Conservation (phyloP, 2,113 vertebrate species). For the Athene noctua region DNA sequence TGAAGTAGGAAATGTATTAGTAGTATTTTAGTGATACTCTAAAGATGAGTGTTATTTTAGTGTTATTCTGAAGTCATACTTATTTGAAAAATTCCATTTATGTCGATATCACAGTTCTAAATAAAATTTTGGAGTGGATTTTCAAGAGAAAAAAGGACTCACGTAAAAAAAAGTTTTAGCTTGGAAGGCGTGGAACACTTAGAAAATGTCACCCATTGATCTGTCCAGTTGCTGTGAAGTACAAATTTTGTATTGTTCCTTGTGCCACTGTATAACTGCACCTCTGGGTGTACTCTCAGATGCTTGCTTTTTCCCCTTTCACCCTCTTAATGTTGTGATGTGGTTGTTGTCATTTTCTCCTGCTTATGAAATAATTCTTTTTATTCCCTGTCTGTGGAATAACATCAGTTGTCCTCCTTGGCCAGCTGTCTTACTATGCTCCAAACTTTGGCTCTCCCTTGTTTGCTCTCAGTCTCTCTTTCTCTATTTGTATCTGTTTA, state of each 20-base stretch:
- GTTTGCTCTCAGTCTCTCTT: not conserved
- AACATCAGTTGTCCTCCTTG: constrained; percentile 8
- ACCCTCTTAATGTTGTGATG: too few relatives aligned
- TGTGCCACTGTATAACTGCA: not conserved
- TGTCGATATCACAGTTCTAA: not conserved
- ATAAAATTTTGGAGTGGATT: not conserved
- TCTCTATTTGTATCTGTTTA: constrained; percentile 4
- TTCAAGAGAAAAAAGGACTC: not conserved
- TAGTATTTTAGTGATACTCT: not conserved
- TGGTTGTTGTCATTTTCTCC: not conserved
- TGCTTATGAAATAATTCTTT: not conserved
- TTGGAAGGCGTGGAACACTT: not conserved
- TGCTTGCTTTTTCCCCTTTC: not conserved
- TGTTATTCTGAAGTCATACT: not conserved
- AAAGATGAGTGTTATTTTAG: not conserved
- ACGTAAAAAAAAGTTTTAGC: not conserved
- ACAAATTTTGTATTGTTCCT: not conserved
- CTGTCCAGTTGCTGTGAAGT: not conserved
- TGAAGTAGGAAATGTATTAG: not conserved
- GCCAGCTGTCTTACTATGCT: not conserved
- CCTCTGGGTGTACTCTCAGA: not conserved
- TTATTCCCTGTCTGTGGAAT: not conserved
- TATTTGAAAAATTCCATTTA: not conserved
- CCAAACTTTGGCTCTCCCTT: not conserved
- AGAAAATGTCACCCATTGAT: not conserved